Evolutionary conservation across 2,113 vertebrate species (phyloP).

Genomic region (Eublepharis macularius): DNA sequence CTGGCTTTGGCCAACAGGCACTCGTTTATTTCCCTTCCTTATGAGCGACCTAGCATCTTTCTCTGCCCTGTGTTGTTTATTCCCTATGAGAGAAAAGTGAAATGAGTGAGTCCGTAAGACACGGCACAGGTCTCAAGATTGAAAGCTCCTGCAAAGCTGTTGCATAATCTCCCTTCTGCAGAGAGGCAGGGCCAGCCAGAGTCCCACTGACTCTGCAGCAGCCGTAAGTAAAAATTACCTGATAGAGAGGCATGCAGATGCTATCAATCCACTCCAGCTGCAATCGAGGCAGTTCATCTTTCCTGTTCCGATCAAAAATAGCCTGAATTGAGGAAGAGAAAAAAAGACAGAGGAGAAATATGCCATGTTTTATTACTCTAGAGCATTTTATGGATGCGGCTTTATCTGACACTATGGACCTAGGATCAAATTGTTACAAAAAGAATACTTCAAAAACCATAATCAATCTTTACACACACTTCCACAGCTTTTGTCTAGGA

Average conservation of each 20-base stretch:
- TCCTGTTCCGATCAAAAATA: conserved; percentile 98
- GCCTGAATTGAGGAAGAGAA: conserved; percentile 79
- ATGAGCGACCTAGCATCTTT: background rate
- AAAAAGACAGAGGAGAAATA: conserved; percentile 5
- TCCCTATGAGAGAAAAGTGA: background rate
- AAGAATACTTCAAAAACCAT: conserved; percentile 55
- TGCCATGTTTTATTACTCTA: conserved; percentile 49
- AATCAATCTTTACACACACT: conserved; percentile 50
- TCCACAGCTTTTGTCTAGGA: conserved; percentile 49
- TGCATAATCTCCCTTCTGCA: background rate
- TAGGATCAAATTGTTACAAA: conserved; percentile 55
- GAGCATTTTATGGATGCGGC: conserved; percentile 54
- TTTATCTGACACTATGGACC: conserved; percentile 51
- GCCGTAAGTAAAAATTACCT: conserved; percentile 80
- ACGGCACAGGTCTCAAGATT: background rate
- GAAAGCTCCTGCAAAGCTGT: background rate
- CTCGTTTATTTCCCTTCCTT: background rate
- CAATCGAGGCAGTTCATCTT: conserved; percentile 94
- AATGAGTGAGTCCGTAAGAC: background rate
- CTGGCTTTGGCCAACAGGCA: background rate
- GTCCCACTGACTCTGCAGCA: conserved; percentile 19
- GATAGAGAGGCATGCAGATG: conserved; percentile 93
- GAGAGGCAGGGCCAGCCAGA: conserved; percentile 24
- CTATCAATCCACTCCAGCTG: conserved; percentile 98
- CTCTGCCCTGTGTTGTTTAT: background rate